Evolutionary conservation across 2,888 invertebrate genomes (phyloP), one percentile per base, ranked within the genome.

Genomic region (Lithodes maja): DNA sequence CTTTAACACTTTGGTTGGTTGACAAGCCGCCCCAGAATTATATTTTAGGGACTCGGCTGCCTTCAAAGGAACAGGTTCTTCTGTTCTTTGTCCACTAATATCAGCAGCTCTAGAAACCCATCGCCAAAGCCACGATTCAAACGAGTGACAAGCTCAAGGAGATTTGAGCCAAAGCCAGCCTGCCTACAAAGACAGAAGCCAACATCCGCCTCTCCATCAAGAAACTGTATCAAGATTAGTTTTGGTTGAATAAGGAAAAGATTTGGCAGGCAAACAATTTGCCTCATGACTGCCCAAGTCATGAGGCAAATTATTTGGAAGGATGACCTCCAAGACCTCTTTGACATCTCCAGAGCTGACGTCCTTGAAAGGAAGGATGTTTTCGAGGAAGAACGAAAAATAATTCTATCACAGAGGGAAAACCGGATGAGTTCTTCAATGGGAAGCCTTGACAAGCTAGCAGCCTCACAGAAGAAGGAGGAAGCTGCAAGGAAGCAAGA

Each of bases 291-390:
- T 7, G 74, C 12, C 12, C 12, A 7, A 74, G n/a, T 74, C 74
- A 74, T 74, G 74, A 12, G 74, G 74, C 74, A n/a, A 74, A 74
- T 3, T 7, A n/a, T 74, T 17, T 74, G 74, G 74, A 74, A n/a
- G 74, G 74, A 74, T 74, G 74, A 74, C 33, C 74, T 74, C 61
- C 61, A 61, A 61, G 61, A 61, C 61, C 61, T 61, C 61, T 61
- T 61, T 12, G 12, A 61, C 61, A 74, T 74, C 74, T 74, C 74
- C 74, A 74, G 74, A 15, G 74, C 74, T 74, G 74, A 74, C 74
- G 74, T 74, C 33, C 74, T 74, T 74, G 74, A 74, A 74, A 74
- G 74, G 74, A 74, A 74, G 74, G 74, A 74, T 74, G 74, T 74
- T 74, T n/a, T 74, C n/a, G 1, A 17, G 33, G 74, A 74, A 74